Percentiles rank a stretch among this genome's conserved stretches.
These are phyloP conservation scores for Tragelaphus strepsiceros DNA, from an alignment of 2,113 vertebrate genomes.

Conservation along the genomic window DNA sequence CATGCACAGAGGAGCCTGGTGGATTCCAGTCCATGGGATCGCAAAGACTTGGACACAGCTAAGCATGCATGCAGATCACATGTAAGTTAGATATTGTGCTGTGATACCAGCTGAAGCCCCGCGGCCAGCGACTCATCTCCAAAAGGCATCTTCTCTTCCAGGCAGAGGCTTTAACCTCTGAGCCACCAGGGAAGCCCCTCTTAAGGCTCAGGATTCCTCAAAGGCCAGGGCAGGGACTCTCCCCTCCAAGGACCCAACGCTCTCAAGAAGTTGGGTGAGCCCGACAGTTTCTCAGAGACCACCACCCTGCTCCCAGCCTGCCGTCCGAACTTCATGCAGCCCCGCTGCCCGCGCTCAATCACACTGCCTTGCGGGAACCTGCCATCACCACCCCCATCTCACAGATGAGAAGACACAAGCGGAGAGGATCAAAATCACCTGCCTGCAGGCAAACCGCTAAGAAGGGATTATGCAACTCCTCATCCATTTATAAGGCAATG, in stretches of 20 bases:
- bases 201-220: neutral
- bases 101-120: accelerated
- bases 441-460: neutral
- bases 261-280: neutral
- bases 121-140: neutral
- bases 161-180: too few relatives aligned
- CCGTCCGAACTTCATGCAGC: too few relatives aligned
- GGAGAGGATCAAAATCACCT: neutral
- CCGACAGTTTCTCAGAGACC: neutral
- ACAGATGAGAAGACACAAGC: neutral
- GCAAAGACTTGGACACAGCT: neutral
- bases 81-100: accelerated
- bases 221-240: neutral
- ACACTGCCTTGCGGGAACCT: neutral
- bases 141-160: neutral
- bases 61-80: accelerated
- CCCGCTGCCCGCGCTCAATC: accelerated
- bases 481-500: neutral
- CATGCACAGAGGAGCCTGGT: neutral
- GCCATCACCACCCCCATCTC: neutral
- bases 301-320: neutral
- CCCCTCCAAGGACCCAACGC: neutral
- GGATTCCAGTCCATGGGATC: neutral
- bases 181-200: too few relatives aligned
- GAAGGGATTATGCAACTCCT: neutral